Percentiles rank a stretch among this genome's conserved stretches.
These are phyloP conservation scores for Euspilapteryx auroguttella DNA, from an alignment of 2,888 invertebrate genomes.

Conservation along the genomic window DNA sequence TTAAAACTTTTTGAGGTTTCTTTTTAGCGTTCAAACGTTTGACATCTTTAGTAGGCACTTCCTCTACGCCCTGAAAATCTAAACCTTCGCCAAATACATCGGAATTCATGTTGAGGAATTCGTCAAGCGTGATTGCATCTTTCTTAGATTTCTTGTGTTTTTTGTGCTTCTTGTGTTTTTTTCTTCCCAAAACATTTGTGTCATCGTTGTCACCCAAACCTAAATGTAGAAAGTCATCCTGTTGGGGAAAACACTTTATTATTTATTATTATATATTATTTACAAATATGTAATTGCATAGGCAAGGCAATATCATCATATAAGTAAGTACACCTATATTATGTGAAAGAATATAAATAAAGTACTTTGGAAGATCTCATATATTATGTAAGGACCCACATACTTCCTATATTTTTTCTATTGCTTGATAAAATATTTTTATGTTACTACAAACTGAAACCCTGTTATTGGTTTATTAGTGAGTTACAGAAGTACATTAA, in stretches of 20 bases:
- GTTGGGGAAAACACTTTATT: constrained; percentile 11
- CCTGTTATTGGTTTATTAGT: too few species aligned
- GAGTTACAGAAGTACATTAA: too few species aligned
- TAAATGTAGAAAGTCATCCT: constrained; percentile 40
- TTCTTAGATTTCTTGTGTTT: constrained; percentile 51
- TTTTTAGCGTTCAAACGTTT: too few species aligned
- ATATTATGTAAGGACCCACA: too few species aligned
- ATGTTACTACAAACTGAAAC: too few species aligned
- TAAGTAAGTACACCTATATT: background rate
- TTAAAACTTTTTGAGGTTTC: constrained; percentile 11
- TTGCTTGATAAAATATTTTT: too few species aligned
- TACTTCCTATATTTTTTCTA: too few species aligned
- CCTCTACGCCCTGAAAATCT: constrained; percentile 45
- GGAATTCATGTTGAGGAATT: constrained; percentile 51
- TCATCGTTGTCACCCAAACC: constrained; percentile 28
- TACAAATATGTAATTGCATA: too few species aligned
- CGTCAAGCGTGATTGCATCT: constrained; percentile 43
- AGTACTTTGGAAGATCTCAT: background rate
- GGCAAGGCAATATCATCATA: too few species aligned
- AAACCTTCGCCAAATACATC: constrained; percentile 51
- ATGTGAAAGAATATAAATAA: background rate
- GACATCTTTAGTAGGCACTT: constrained; percentile 39
- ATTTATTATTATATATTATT: too few species aligned
- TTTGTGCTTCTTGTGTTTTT: constrained; percentile 38
- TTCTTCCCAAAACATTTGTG: constrained; percentile 16